Base-by-base conservation (phyloP, 2,888 invertebrate species). In the Athalia rosae region DNA sequence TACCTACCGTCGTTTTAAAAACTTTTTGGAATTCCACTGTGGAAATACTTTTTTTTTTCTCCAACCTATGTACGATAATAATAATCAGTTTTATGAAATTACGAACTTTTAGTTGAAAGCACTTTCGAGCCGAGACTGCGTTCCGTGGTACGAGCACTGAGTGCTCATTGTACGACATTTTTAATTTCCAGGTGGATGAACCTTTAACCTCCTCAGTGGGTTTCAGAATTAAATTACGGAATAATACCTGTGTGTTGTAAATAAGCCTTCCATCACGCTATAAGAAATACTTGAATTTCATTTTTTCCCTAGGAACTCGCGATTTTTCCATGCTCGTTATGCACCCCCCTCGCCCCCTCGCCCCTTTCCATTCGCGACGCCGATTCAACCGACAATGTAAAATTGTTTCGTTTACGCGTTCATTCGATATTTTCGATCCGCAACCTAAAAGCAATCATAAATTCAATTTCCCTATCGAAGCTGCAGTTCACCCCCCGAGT, bases 171-270 rank as follows among this genome's bases (percentile, higher is more conserved):
- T 85, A 83, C 84, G 84, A 84, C 83, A 84, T 82, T 82, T 82
- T 81, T 80, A 81, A 84, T 86, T 87, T 87, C 86, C 87, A 87
- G 84, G 83, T 86, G 86, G 87, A 83, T 87, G 85, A 85, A 82
- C 84, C 86, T 84, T 83, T 84, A 85, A 85, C 82, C 80, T 77
- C 77, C 78, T 81, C 81, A 81, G 80, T 79, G 79, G 77, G 74
- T 74, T 74, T 74, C 48, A 74, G 62, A 74, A 74, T 74, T 59
- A 74, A 74, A 61, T 74, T 74, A 62, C 74, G 74, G 74, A 74
- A 74, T 74, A 74, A 74, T 74, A 71, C 71, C 74, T 61, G 74
- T 56, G 61, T 74, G 61, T 61, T 48, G 61, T 74, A 74, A 74
- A 62, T 74, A 74, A 74, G 74, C 74, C 61, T 74, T 62, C 61